Percentiles rank a stretch among this genome's conserved stretches.
Conservation (phyloP, 2,797 vertebrate genomes). For the Acanthiza pusilla region DNA sequence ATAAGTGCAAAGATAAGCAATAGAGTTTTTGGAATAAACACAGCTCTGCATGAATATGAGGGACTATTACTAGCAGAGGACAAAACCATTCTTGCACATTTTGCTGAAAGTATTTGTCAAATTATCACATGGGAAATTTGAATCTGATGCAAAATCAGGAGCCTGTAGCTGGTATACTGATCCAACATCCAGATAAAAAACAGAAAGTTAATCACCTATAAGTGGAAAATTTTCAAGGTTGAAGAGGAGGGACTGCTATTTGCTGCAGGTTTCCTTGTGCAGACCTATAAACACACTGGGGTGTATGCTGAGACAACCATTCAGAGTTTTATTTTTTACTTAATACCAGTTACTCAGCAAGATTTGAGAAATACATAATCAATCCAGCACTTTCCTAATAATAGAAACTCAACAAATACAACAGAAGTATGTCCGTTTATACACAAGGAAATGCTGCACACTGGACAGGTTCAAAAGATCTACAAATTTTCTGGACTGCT, state of each 20-base stretch:
- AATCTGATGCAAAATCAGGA: background rate
- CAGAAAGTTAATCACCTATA: background rate
- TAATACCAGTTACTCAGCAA: background rate
- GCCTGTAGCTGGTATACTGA: background rate
- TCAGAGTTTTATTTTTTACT: background rate
- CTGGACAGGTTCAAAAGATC: background rate
- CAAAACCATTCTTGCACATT: background rate
- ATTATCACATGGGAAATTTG: background rate
- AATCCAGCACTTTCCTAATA: background rate
- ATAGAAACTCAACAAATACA: background rate
- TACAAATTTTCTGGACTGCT: background rate
- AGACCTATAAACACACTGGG: background rate
- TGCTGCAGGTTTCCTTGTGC: background rate
- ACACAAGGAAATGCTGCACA: background rate
- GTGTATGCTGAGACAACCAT: background rate
- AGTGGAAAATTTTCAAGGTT: slow-evolving; percentile 36
- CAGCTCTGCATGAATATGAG: background rate
- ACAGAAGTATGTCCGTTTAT: background rate
- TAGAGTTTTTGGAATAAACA: background rate
- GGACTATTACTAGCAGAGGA: background rate
- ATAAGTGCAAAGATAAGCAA: background rate
- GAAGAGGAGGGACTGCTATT: background rate
- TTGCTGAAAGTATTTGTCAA: background rate
- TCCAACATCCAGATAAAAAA: background rate
- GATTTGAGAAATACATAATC: background rate